Conservation (phyloP, 2,888 invertebrate genomes). For the Rotaria sp. region DNA sequence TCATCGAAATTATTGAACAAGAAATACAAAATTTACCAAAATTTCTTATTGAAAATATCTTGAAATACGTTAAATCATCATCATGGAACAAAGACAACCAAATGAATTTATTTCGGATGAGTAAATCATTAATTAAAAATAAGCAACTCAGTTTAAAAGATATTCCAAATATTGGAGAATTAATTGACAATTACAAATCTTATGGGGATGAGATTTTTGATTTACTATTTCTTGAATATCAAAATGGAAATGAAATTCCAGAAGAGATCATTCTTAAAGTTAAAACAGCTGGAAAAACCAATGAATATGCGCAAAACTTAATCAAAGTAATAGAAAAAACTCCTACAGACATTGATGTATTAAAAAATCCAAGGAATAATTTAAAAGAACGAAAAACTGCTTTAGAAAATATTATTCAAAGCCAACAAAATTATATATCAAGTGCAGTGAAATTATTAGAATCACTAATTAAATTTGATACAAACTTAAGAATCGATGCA, state of each 20-base stretch:
- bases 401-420: background rate
- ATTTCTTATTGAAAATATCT: background rate
- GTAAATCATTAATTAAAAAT: background rate
- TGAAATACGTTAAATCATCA: background rate
- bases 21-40: background rate
- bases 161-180: background rate
- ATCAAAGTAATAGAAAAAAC: background rate
- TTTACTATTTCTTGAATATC: background rate
- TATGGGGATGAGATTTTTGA: background rate
- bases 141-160: background rate
- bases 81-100: background rate
- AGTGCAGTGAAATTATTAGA: background rate
- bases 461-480: background rate
- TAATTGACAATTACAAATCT: background rate
- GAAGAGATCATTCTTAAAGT: background rate
- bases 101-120: background rate
- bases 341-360: background rate
- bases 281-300: background rate
- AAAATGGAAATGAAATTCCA: background rate
- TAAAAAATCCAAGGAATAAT: background rate
- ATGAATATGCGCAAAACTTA: background rate
- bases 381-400: background rate
- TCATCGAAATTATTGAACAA: background rate
- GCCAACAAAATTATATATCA: background rate
- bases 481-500: background rate